Conservation (phyloP, 1,140 invertebrate genomes). For the Bombus affinis region DNA sequence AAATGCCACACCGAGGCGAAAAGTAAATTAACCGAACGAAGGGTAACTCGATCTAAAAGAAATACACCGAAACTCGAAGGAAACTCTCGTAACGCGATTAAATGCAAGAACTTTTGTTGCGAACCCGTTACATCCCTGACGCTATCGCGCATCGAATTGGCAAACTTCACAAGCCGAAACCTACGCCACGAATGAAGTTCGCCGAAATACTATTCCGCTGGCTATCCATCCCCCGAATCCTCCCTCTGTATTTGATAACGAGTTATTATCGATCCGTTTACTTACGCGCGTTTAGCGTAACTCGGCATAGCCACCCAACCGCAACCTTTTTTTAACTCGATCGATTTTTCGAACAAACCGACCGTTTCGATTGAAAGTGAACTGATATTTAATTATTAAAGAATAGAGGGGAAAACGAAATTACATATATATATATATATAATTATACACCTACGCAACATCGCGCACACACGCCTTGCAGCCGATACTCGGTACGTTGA, state of each 20-base stretch:
- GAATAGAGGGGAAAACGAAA: too few species aligned
- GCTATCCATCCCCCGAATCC: background rate
- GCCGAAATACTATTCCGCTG: slow-evolving; percentile 21
- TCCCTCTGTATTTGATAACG: slow-evolving; percentile 25
- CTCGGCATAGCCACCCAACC: background rate
- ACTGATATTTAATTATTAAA: background rate
- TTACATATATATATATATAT: background rate
- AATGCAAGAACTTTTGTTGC: slow-evolving; percentile 40
- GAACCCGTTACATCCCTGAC: slow-evolving; percentile 16
- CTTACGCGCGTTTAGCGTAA: background rate
- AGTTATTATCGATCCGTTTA: slow-evolving; percentile 33
- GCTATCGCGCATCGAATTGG: slow-evolving; percentile 39
- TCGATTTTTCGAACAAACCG: background rate
- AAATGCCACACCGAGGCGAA: background rate
- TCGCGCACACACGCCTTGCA: background rate
- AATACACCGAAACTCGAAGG: slow-evolving; percentile 14
- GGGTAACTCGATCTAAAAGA: slow-evolving; percentile 28
- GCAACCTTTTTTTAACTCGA: background rate
- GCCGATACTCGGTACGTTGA: slow-evolving; percentile 23
- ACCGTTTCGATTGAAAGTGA: background rate
- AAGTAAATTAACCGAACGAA: slow-evolving; percentile 24
- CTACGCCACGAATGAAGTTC: slow-evolving; percentile 8
- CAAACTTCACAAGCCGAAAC: slow-evolving; percentile 26
- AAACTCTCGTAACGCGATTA: slow-evolving; percentile 30
- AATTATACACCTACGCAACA: background rate